These are phyloP conservation scores for Coccyzus lansbergi DNA, from an alignment of 2,797 vertebrate genomes.

Conservation along the genomic window DNA sequence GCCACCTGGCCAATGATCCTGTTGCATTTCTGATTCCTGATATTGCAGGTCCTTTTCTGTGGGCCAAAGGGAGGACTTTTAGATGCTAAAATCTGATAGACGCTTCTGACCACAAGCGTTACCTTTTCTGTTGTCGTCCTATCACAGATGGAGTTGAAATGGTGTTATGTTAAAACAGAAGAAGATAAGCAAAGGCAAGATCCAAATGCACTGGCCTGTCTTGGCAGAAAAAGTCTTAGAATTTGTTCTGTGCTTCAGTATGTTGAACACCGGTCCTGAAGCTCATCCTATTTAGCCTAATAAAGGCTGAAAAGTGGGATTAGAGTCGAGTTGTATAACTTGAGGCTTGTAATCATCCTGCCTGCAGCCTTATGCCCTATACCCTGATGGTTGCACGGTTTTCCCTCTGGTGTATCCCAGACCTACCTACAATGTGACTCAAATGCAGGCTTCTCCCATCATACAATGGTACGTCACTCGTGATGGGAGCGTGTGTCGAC, in stretches of 20 bases:
- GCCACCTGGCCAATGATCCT: background rate
- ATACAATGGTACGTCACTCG: accelerated
- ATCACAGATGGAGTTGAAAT: background rate
- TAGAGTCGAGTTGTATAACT: background rate
- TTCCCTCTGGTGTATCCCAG: background rate
- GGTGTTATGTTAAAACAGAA: background rate
- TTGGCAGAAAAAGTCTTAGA: background rate
- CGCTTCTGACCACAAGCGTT: background rate
- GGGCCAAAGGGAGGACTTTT: background rate
- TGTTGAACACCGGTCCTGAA: background rate
- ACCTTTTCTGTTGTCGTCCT: background rate
- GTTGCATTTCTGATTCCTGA: background rate
- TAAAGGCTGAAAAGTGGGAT: background rate
- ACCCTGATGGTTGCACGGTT: no score
- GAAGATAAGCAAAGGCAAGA: background rate
- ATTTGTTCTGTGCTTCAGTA: background rate
- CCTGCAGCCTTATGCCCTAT: background rate
- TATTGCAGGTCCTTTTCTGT: background rate
- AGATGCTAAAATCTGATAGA: background rate
- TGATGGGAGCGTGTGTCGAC: background rate
- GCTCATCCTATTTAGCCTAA: background rate
- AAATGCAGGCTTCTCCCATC: background rate
- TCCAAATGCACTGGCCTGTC: background rate
- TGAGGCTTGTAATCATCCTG: background rate
- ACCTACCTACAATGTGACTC: background rate